Evolutionary conservation across 1,140 invertebrate species (phyloP), one percentile per base, ranked within the genome.

Genomic region (Chelonus insularis): DNA sequence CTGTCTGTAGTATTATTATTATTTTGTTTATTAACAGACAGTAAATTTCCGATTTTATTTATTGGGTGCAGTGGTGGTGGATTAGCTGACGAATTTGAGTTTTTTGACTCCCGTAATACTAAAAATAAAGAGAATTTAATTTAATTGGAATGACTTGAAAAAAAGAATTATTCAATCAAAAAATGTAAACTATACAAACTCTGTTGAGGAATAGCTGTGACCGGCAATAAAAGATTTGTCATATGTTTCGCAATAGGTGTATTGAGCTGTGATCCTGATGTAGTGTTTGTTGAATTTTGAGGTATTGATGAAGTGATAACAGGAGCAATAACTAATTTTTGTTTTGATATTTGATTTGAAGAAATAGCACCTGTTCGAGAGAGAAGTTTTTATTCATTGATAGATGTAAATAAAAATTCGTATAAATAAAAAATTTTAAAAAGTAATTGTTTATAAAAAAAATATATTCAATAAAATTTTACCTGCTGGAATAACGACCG

Each of bases 251-350:
- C 29, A 29, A 73, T 16, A 50, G 73, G 72, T 64, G 64, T 78
- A 29, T 29, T 29, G 3, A 4, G 25, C 70, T 82, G 81, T 41
- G 80, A 69, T 55, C 75, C 78, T 41, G 74, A 68, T 8, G 75
- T 75, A 9, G 78, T 75, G 8, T 73, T 80, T 4, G 76, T 80
- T 1, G 79, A 71, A 23, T 79, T 83, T 57, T 79, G 77, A 20
- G 78, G 70, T 57, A 81, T 62, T 39, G 74, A 72, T n/a, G 80
- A 76, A 29, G 25, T 29, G 59, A 80, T 72, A 48, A 82, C 78
- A 39, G 79, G 76, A 43, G 80, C 75, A 55, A 81, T 78, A 25
- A 83, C 77, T 37, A 84, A 57, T 70, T 84, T 85, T n/a, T 79
- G 79, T 68, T 84, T 84, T n/a, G 59, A 43, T 61, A 78, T 72